A percentile compares a stretch with the other conserved stretches of the same genome.
phyloP scores from a whole-genome alignment of 2,888 invertebrate species.

The Drosophila helvetica region DNA sequence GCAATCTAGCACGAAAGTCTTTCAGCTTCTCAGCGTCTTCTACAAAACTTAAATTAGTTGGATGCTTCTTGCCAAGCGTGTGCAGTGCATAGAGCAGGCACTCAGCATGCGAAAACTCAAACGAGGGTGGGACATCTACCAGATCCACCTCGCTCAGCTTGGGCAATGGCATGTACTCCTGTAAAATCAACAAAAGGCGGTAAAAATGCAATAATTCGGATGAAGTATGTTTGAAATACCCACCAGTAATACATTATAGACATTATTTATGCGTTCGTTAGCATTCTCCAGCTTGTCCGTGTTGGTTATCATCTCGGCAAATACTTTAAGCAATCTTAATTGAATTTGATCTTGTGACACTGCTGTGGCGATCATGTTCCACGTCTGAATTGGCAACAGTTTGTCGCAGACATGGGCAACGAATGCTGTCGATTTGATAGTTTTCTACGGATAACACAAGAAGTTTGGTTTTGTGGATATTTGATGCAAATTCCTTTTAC shows the following conservation, averaged over 20 bases:
- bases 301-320: slow-evolving; percentile 93
- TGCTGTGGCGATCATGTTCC: slow-evolving; percentile 87
- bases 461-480: slow-evolving; percentile 9
- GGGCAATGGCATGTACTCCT: slow-evolving; percentile 95
- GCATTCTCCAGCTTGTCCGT: slow-evolving; percentile 91
- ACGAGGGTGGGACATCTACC: slow-evolving; percentile 88
- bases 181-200: slow-evolving; percentile 21
- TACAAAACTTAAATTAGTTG: slow-evolving; percentile 90
- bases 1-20: slow-evolving; percentile 93
- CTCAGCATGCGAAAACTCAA: slow-evolving; percentile 97
- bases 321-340: slow-evolving; percentile 92
- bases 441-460: slow-evolving; percentile 86
- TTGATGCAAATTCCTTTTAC: background rate
- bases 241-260: slow-evolving; percentile 92
- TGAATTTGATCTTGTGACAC: slow-evolving; percentile 88
- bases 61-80: slow-evolving; percentile 91
- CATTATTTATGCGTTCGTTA: slow-evolving; percentile 89
- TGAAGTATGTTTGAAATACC: slow-evolving; percentile 68
- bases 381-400: slow-evolving; percentile 89
- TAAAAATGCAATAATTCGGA: background rate
- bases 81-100: slow-evolving; percentile 92
- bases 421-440: slow-evolving; percentile 93
- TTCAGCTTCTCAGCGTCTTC: slow-evolving; percentile 90
- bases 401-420: slow-evolving; percentile 93
- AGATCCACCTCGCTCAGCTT: slow-evolving; percentile 88